These are phyloP conservation scores for Cinclus cinclus DNA, from an alignment of 2,113 vertebrate genomes.

Conservation along the genomic window DNA sequence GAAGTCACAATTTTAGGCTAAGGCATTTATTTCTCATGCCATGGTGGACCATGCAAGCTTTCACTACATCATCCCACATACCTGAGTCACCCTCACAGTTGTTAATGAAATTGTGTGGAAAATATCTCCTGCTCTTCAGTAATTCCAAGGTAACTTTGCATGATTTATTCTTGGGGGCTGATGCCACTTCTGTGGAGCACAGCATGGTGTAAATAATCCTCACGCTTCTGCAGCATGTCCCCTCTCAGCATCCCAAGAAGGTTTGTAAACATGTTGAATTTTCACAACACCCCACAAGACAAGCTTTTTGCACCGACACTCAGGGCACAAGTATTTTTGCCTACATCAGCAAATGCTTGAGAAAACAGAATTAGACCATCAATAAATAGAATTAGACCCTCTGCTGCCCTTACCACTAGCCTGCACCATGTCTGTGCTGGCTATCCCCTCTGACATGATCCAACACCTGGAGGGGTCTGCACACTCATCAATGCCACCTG, in stretches of 20 bases:
- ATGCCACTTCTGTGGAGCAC: not conserved
- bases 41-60: not conserved
- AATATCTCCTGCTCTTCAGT: not conserved
- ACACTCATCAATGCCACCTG: not conserved
- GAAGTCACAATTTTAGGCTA: conserved; percentile 41
- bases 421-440: not conserved
- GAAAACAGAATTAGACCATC: not conserved
- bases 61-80: not conserved
- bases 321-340: not conserved
- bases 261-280: not conserved
- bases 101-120: conserved; percentile 5
- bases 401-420: not conserved
- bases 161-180: not conserved
- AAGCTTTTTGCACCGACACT: not conserved
- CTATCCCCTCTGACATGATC: not conserved
- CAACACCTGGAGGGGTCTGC: not conserved
- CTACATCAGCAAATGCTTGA: not conserved
- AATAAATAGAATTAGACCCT: not conserved
- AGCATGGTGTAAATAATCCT: not conserved
- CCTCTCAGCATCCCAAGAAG: not conserved
- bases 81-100: not conserved
- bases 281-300: not conserved
- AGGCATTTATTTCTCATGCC: conserved; percentile 38
- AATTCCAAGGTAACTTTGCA: conserved; percentile 46
- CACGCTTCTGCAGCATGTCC: not conserved